Conservation (phyloP, 2,113 vertebrate genomes). For the Collichthys lucidus region DNA sequence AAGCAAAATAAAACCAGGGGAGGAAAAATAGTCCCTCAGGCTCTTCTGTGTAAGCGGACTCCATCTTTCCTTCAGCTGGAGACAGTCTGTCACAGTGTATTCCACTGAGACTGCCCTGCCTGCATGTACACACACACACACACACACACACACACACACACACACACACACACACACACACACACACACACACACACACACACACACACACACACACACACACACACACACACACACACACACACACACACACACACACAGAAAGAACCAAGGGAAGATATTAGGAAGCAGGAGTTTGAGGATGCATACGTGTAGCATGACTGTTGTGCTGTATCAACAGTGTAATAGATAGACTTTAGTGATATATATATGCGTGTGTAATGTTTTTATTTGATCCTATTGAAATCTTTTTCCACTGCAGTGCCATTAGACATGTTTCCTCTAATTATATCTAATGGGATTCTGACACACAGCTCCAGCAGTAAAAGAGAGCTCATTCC, state of each 20-base stretch:
- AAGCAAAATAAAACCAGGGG: conserved; percentile 11
- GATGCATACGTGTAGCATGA: too few relatives aligned
- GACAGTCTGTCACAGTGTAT: conserved; percentile 30
- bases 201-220: neutral
- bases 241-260: too few relatives aligned
- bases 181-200: neutral
- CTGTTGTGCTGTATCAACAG: neutral
- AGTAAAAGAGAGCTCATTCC: conserved; percentile 1
- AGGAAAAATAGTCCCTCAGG: neutral
- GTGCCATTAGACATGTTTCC: neutral
- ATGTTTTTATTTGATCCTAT: too few relatives aligned
- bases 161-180: neutral
- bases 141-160: neutral
- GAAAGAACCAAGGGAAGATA: too few relatives aligned
- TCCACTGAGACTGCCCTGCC: conserved; percentile 32
- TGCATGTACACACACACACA: conserved; percentile 14
- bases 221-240: conserved; percentile 6
- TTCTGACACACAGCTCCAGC: conserved; percentile 3
- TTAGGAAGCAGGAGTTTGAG: neutral
- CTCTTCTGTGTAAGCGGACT: neutral
- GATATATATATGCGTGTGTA: too few relatives aligned
- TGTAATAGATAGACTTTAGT: neutral
- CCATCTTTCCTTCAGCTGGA: conserved; percentile 54
- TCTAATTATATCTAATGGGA: conserved; percentile 10
- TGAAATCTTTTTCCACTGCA: too few relatives aligned